A percentile compares a stretch with the other conserved stretches of the same genome.
Evolutionary conservation across 2,797 vertebrate species (phyloP).

Genomic region (Pipistrellus nathusii): DNA sequence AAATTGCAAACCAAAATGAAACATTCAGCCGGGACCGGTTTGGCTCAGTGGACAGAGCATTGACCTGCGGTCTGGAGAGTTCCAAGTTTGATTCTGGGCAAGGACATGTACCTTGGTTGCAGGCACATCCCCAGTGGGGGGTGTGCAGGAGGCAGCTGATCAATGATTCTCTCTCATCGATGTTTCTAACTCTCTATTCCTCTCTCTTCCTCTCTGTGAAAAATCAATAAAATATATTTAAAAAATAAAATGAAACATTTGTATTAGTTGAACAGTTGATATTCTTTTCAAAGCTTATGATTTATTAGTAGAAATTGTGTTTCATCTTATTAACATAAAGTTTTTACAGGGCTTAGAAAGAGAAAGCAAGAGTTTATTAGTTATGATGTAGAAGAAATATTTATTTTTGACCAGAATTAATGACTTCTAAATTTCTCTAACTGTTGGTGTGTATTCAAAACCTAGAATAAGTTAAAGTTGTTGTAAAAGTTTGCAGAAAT

Average conservation of each 20-base stretch:
- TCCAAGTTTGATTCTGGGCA: no score
- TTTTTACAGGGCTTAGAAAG: slow-evolving; percentile 2
- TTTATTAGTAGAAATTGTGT: slow-evolving; percentile 50
- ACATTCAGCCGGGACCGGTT: no score
- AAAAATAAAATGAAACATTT: slow-evolving; percentile 9
- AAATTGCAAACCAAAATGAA: background rate
- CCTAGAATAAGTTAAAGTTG: slow-evolving; percentile 28
- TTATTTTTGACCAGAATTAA: slow-evolving; percentile 1
- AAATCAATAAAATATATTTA: no score
- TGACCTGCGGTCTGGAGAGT: no score
- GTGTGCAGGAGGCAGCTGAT: no score
- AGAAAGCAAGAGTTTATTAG: slow-evolving; percentile 50
- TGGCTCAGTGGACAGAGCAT: no score
- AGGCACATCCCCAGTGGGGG: no score
- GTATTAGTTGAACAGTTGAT: slow-evolving; percentile 46
- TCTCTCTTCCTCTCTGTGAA: no score
- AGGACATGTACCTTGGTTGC: no score
- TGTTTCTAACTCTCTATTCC: no score
- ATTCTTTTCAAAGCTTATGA: slow-evolving; percentile 56
- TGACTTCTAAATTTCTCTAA: slow-evolving; percentile 53
- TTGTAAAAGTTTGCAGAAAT: slow-evolving; percentile 55
- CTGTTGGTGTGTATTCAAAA: slow-evolving; percentile 56
- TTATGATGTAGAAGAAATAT: background rate
- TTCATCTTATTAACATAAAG: slow-evolving; percentile 58
- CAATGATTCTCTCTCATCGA: no score